Base-by-base conservation (phyloP, 2,113 vertebrate genomes). In the Notiomystis cincta region DNA sequence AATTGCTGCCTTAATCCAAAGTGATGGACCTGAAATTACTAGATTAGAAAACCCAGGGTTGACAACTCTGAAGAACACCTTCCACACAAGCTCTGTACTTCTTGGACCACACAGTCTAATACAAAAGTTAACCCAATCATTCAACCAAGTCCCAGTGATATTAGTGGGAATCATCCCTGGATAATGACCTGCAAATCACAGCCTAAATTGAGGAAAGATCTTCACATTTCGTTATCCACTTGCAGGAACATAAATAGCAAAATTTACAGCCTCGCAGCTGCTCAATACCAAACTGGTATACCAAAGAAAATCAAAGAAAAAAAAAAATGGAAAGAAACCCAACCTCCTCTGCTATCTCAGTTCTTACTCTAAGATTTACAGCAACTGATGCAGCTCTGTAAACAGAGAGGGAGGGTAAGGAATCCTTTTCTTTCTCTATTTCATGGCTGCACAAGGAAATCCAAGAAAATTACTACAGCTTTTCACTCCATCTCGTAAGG, bases 291-390 rank as follows among this genome's bases (percentile, higher is more conserved):
- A 60, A 50, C 3, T 14, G 2, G 12, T 21, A 40, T 20, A 47
- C 12, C 27, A 61, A 84, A 65, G 19, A 56, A 51, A 4, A 40
- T 40, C 10, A 3, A 10, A 23, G 31, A 40, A 4, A 9, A 38
- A 45, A 13, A 18, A 0, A 35, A 58, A 24, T 13, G 0, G 4
- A 22, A 14, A 10, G 1, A 27, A 77, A 27, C 11, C 3, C 1
- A 77, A 45, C 38, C n/a, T 48, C 9, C 35, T 13, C 37, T n/a
- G 7, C n/a, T n/a, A 28, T 12, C 44, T 60, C 57, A 30, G 38
- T 38, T 71, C 44, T 93, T 79, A 40, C 25, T 61, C 45, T 50
- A 50, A 64, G 66, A 88, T 60, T 48, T 48, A 75, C 37, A 3
- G 9, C 71, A 76, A n/a, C 37, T 40, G 21, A 60, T 19, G 28